phyloP scores from a whole-genome alignment of 1,140 invertebrate genomes.

The Ceratosolen solmsi region DNA sequence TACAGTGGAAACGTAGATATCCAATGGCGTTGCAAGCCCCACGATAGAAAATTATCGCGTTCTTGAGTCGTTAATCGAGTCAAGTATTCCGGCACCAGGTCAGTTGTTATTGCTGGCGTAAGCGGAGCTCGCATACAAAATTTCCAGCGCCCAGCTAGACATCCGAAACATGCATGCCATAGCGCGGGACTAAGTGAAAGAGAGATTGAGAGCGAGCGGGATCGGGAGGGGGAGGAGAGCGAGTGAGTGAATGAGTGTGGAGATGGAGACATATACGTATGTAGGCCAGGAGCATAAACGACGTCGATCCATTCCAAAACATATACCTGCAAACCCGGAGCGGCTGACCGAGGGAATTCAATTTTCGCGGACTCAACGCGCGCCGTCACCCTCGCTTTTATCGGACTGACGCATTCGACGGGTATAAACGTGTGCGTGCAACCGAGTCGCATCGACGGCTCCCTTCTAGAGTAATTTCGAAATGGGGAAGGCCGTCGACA shows the following conservation, averaged over 20 bases:
- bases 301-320: constrained; percentile 61
- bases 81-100: constrained; percentile 2
- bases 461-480: not conserved
- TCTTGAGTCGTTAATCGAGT: constrained; percentile 26
- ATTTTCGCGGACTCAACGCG: constrained; percentile 55
- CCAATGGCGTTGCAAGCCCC: not conserved
- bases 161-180: constrained; percentile 4
- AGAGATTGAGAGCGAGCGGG: constrained; percentile 1
- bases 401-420: constrained; percentile 13
- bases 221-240: not conserved
- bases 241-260: no score
- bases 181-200: not conserved
- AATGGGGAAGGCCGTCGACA: not conserved
- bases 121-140: not conserved
- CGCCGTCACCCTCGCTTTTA: constrained; percentile 36
- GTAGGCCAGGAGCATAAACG: constrained; percentile 72
- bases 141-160: not conserved
- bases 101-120: not conserved
- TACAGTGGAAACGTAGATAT: not conserved
- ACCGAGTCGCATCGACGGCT: not conserved
- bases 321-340: constrained; percentile 4
- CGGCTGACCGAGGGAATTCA: constrained; percentile 67
- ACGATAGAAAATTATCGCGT: constrained; percentile 13
- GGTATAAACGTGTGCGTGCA: constrained; percentile 16
- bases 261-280: constrained; percentile 56